These are phyloP conservation scores for Chlorodrepanis virens DNA, from an alignment of 2,113 vertebrate species.

Conservation along the genomic window DNA sequence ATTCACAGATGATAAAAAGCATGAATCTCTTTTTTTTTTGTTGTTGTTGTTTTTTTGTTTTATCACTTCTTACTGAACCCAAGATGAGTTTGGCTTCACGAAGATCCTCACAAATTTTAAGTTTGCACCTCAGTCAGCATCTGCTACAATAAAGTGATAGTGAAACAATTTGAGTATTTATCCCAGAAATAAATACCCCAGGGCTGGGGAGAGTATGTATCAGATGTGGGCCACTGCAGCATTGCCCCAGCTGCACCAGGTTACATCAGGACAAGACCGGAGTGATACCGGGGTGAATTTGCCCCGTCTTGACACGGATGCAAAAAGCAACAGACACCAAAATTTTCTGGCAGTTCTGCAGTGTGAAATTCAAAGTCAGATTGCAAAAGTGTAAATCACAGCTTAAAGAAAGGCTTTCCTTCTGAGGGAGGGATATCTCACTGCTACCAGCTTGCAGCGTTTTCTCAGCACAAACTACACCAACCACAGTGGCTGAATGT, in stretches of 20 bases:
- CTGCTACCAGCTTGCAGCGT: background rate
- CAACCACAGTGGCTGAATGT: background rate
- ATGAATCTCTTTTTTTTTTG: background rate
- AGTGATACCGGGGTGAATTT: background rate
- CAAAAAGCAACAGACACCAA: background rate
- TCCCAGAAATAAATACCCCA: background rate
- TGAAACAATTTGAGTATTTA: background rate
- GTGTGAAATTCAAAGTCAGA: background rate
- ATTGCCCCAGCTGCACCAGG: background rate
- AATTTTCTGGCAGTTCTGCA: background rate
- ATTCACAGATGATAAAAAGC: background rate
- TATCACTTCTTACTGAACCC: background rate
- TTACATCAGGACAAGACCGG: background rate
- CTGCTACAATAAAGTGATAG: background rate
- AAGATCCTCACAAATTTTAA: background rate
- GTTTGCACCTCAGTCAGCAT: background rate
- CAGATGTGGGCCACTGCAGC: background rate
- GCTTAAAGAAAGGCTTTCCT: background rate
- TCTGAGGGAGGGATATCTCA: background rate
- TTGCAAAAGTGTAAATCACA: background rate
- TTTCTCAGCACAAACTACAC: background rate
- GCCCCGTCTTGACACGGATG: accelerated
- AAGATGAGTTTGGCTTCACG: background rate
- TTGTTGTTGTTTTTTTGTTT: background rate
- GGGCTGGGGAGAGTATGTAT: background rate